Evolutionary conservation across 2,113 vertebrate species (phyloP).

Genomic region (Istiophorus platypterus): DNA sequence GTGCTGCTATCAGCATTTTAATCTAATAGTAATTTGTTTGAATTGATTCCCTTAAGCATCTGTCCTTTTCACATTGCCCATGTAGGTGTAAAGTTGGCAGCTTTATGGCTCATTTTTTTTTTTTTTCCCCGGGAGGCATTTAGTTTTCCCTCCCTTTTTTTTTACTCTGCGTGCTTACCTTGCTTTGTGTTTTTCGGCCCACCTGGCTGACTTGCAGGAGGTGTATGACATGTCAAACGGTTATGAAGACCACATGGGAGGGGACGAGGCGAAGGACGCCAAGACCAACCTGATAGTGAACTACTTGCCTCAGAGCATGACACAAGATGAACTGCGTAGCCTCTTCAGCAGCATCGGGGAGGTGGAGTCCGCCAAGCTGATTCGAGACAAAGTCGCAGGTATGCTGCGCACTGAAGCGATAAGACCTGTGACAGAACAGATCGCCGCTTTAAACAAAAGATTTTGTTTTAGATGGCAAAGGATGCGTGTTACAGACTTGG

Average conservation of each 20-base stretch:
- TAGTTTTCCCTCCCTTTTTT: too few relatives aligned
- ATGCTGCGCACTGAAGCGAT: slow-evolving; percentile 54
- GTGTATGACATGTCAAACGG: slow-evolving; percentile 97
- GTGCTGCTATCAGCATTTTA: neutral
- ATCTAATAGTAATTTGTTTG: neutral
- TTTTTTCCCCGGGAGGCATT: neutral
- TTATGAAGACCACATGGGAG: slow-evolving; percentile 99
- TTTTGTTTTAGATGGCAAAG: slow-evolving; percentile 27
- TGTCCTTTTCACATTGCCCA: too few relatives aligned
- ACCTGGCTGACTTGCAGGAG: slow-evolving; percentile 84
- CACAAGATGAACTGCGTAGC: slow-evolving; percentile 95
- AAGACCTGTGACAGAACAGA: slow-evolving; percentile 16
- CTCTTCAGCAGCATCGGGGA: slow-evolving; percentile 98
- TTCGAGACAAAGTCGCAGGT: slow-evolving; percentile 99
- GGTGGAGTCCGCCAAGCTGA: slow-evolving; percentile 98
- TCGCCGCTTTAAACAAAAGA: neutral
- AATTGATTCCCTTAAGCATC: neutral
- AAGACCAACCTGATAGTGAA: slow-evolving; percentile 98
- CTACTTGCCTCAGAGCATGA: slow-evolving; percentile 99
- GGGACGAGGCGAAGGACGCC: slow-evolving; percentile 93
- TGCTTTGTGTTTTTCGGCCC: slow-evolving; percentile 31
- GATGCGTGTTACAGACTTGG: slow-evolving; percentile 16
- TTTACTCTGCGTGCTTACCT: slow-evolving; percentile 27
- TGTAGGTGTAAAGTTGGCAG: neutral
- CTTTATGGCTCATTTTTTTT: neutral